phyloP scores from a whole-genome alignment of 2,113 vertebrate species.

The Terrapene triunguis region DNA sequence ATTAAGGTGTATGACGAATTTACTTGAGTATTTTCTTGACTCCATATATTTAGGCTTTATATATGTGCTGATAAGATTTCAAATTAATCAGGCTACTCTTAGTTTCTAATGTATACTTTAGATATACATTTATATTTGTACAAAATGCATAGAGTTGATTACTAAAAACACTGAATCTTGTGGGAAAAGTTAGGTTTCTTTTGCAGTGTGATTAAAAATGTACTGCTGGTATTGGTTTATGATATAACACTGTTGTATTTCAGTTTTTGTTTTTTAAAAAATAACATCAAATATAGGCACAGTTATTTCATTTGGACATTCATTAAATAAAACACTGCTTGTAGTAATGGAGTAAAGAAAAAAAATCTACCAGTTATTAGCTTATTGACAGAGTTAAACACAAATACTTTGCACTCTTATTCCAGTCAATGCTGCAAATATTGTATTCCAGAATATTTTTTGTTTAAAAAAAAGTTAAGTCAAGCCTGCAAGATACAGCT shows the following conservation, averaged over 20 bases:
- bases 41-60: conserved; percentile 63
- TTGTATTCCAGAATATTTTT: conserved; percentile 85
- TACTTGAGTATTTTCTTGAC: conserved; percentile 61
- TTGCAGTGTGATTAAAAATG: conserved; percentile 84
- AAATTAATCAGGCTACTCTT: conserved; percentile 74
- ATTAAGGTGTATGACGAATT: conserved; percentile 55
- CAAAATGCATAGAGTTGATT: conserved; percentile 86
- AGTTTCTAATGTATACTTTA: conserved; percentile 67
- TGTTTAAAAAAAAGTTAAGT: conserved; percentile 91
- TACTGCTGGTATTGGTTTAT: conserved; percentile 82
- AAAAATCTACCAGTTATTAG: conserved; percentile 80
- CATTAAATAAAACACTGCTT: conserved; percentile 90
- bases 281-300: conserved; percentile 84
- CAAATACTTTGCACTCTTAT: conserved; percentile 81
- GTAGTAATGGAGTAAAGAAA: conserved; percentile 82
- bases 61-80: conserved; percentile 59
- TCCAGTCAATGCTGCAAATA: conserved; percentile 88
- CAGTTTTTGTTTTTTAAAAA: conserved; percentile 76
- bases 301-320: conserved; percentile 83
- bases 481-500: conserved; percentile 97
- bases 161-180: conserved; percentile 82
- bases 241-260: conserved; percentile 84
- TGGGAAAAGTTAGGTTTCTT: conserved; percentile 81
- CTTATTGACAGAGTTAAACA: conserved; percentile 82
- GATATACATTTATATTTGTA: conserved; percentile 77